phyloP scores from a whole-genome alignment of 2,888 invertebrate genomes.

The Tetheella fluctuosa region DNA sequence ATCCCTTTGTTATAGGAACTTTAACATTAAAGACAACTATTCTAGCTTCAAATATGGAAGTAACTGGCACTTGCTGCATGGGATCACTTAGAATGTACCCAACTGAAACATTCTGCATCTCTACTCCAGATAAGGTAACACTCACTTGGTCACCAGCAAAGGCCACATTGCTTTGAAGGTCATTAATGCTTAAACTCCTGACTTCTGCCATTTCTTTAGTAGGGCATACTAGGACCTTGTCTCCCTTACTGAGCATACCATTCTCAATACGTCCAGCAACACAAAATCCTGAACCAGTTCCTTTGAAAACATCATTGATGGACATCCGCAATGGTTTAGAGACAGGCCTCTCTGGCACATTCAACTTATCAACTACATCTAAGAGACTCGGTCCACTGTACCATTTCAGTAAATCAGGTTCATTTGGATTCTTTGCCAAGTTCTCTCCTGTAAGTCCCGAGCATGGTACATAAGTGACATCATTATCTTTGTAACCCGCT shows the following conservation, averaged over 20 bases:
- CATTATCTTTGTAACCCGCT: slow-evolving; percentile 94
- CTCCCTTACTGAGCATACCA: slow-evolving; percentile 93
- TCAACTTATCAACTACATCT: slow-evolving; percentile 94
- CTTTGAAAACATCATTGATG: slow-evolving; percentile 98
- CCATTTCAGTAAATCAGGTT: slow-evolving; percentile 87
- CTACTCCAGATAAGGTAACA: slow-evolving; percentile 91
- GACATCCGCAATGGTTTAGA: slow-evolving; percentile 95
- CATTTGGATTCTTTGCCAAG: slow-evolving; percentile 87
- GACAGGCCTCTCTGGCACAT: slow-evolving; percentile 93
- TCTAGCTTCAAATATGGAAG: slow-evolving; percentile 93
- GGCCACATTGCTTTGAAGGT: slow-evolving; percentile 87
- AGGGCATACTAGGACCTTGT: slow-evolving; percentile 94
- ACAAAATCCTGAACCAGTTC: slow-evolving; percentile 94
- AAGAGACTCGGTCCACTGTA: slow-evolving; percentile 94
- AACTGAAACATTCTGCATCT: slow-evolving; percentile 92
- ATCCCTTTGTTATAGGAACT: slow-evolving; percentile 95
- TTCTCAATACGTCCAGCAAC: slow-evolving; percentile 96
- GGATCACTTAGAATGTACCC: slow-evolving; percentile 96
- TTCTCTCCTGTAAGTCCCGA: slow-evolving; percentile 99
- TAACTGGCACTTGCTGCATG: slow-evolving; percentile 90
- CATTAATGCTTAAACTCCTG: slow-evolving; percentile 90
- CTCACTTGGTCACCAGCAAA: slow-evolving; percentile 98
- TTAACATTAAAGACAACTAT: slow-evolving; percentile 97
- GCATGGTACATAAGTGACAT: slow-evolving; percentile 96
- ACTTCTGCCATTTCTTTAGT: slow-evolving; percentile 92